Percentiles rank a stretch among this genome's conserved stretches.
phyloP scores from a whole-genome alignment of 64 coral and sea anemone species.

The Pocillopora damicornis region DNA sequence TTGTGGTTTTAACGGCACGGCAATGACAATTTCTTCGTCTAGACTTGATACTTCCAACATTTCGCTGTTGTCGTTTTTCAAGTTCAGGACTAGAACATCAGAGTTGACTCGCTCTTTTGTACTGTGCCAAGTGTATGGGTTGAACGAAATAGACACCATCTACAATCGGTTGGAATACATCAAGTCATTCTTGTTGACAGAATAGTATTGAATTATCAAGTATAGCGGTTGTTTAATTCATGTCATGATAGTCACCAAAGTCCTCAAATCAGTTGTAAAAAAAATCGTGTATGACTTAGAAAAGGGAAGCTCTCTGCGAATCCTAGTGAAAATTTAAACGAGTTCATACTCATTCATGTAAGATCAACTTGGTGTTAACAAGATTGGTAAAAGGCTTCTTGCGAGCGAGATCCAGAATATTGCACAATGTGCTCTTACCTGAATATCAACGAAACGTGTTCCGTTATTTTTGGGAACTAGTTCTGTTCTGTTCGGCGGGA shows the following conservation, averaged over 20 bases:
- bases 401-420: too few species aligned
- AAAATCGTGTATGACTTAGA: too few species aligned
- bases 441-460: slow-evolving; percentile 1
- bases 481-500: not conserved
- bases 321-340: too few species aligned
- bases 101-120: slow-evolving; percentile 26
- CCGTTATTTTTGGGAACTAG: not conserved
- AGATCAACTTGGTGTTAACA: too few species aligned
- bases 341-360: too few species aligned
- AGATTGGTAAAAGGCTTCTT: too few species aligned
- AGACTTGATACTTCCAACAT: not conserved
- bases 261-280: too few species aligned
- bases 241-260: too few species aligned
- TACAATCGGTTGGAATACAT: not conserved
- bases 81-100: slow-evolving; percentile 36
- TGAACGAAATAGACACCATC: slow-evolving; percentile 55
- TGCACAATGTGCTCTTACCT: not conserved
- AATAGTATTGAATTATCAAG: too few species aligned
- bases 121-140: slow-evolving; percentile 68
- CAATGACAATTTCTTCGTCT: slow-evolving; percentile 8
- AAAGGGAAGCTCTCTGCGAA: too few species aligned
- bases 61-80: slow-evolving; percentile 33
- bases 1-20: not conserved
- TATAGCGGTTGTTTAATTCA: too few species aligned
- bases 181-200: too few species aligned